Evolutionary conservation across 35 echinoderm and acorn worm species (phyloP).

Genomic region (Amphiura filiformis): DNA sequence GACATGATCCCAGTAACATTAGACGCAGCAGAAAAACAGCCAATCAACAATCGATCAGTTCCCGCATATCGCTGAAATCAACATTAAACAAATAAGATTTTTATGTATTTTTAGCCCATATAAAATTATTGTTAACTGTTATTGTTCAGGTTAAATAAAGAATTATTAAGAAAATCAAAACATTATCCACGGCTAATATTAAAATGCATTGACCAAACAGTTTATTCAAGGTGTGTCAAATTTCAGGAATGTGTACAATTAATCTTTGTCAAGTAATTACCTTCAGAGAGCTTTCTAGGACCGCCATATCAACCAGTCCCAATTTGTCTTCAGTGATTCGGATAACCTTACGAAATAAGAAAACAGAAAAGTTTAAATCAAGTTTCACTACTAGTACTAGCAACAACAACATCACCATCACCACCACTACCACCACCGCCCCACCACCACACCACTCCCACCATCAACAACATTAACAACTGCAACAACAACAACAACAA

Average conservation of each 20-base stretch:
- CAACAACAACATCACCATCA: too few relatives aligned
- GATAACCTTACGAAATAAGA: slow-evolving; percentile 48
- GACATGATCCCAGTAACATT: slow-evolving; percentile 96
- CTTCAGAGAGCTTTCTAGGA: slow-evolving; percentile 57
- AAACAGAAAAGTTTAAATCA: neutral
- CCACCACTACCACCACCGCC: too few relatives aligned
- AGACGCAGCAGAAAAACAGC: slow-evolving; percentile 95
- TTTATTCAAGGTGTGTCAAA: too few relatives aligned
- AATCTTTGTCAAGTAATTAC: too few relatives aligned
- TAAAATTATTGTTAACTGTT: too few relatives aligned
- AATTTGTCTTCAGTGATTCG: slow-evolving; percentile 55
- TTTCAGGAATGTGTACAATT: too few relatives aligned
- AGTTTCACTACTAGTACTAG: neutral
- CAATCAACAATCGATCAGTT: slow-evolving; percentile 61
- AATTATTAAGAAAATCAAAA: neutral
- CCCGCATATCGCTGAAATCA: slow-evolving; percentile 42
- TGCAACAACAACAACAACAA: neutral
- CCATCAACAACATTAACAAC: neutral
- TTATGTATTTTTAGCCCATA: too few relatives aligned
- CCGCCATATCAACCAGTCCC: slow-evolving; percentile 54
- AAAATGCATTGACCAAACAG: too few relatives aligned
- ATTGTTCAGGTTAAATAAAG: neutral
- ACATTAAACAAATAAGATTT: neutral
- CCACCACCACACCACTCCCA: neutral
- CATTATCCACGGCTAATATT: too few relatives aligned